Conservation (phyloP, 1,140 invertebrate species). For the Heliconius himera region DNA sequence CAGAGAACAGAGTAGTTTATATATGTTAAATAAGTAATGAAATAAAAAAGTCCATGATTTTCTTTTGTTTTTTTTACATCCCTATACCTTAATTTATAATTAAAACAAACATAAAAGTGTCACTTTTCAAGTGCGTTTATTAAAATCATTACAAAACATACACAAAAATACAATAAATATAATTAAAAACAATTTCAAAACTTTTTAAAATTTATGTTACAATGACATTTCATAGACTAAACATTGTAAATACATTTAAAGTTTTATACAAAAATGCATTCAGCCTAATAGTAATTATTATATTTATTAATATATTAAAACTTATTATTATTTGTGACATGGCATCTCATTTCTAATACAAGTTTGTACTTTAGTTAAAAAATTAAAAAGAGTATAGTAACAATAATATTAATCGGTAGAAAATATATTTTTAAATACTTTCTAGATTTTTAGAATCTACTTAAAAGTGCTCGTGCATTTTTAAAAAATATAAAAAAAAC, state of each 20-base stretch:
- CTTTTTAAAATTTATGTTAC: neutral
- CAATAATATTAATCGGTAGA: conserved; percentile 18
- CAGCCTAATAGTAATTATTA: conserved; percentile 19
- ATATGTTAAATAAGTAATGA: neutral
- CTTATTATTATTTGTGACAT: conserved; percentile 54
- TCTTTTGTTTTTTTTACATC: neutral
- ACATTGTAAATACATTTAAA: neutral
- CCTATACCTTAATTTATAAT: neutral
- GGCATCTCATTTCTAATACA: conserved; percentile 51
- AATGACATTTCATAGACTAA: neutral
- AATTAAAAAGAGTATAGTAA: conserved; percentile 7
- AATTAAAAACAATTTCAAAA: conserved; percentile 1
- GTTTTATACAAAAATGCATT: conserved; percentile 2
- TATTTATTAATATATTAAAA: conserved; percentile 36
- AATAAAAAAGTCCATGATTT: neutral
- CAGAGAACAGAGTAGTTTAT: neutral
- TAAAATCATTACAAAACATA: conserved; percentile 36
- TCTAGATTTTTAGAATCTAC: neutral
- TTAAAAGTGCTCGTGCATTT: conserved; percentile 12
- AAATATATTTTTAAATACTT: neutral
- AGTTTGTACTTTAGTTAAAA: conserved; percentile 41
- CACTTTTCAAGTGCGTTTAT: conserved; percentile 74
- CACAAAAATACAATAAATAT: conserved; percentile 16
- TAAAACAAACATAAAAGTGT: conserved; percentile 41
- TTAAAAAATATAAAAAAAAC: neutral